phyloP scores from a whole-genome alignment of 2,113 vertebrate genomes.

The Toxotes jaculatrix region DNA sequence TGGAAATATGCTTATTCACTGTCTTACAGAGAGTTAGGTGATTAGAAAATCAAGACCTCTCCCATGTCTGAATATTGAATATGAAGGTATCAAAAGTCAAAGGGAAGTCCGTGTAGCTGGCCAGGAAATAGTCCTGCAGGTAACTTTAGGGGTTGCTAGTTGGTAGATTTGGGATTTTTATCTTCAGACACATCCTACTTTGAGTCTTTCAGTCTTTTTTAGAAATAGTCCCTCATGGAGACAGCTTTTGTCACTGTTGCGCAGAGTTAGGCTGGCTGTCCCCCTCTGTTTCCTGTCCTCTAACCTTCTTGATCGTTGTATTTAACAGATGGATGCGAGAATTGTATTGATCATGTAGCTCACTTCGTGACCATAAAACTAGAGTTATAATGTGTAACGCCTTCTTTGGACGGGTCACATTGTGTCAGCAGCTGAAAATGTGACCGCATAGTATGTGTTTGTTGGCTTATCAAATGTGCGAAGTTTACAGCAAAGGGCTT shows the following conservation, averaged over 20 bases:
- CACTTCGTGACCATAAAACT: neutral
- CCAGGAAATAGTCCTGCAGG: neutral
- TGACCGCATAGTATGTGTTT: neutral
- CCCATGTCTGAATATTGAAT: neutral
- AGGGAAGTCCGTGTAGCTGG: neutral
- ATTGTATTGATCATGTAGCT: too few relatives aligned
- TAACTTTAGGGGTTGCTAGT: neutral
- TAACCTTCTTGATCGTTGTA: neutral
- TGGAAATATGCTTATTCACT: neutral
- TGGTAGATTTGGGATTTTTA: neutral
- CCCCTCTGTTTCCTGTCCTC: neutral
- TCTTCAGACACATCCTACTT: neutral
- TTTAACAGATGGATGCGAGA: neutral
- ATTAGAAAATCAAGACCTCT: neutral
- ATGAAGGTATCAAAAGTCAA: neutral
- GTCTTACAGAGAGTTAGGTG: neutral
- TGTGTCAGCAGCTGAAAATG: constrained; percentile 34
- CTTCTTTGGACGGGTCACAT: constrained; percentile 5
- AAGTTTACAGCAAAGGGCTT: constrained; percentile 27
- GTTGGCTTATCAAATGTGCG: neutral
- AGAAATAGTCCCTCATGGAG: too few relatives aligned
- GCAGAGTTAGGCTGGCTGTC: neutral
- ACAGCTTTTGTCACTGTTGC: too few relatives aligned
- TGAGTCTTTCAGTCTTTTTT: too few relatives aligned
- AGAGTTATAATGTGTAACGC: neutral